Conservation (phyloP, 2,888 invertebrate species). For the Calameuta pallipes region DNA sequence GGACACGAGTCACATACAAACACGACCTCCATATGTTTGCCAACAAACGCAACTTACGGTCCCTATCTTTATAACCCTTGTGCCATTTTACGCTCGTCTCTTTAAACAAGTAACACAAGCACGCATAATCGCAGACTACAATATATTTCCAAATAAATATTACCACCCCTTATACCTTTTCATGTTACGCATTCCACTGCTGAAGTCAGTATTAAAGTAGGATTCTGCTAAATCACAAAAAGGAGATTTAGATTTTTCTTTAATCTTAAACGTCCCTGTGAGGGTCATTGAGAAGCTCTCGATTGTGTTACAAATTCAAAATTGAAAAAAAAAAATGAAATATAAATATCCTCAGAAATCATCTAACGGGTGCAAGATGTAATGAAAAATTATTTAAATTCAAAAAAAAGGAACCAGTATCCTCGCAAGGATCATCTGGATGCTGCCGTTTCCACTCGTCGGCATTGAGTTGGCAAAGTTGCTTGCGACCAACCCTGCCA, state of each 20-base stretch:
- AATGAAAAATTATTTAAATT: not conserved
- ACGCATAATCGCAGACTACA: not conserved
- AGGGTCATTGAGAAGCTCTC: not conserved
- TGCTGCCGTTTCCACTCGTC: conserved; percentile 70
- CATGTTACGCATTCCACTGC: not conserved
- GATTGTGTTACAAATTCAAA: not conserved
- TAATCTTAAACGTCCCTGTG: no score
- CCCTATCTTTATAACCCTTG: conserved; percentile 43
- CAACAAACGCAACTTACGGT: conserved; percentile 38
- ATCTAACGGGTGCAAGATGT: not conserved
- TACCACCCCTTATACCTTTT: not conserved
- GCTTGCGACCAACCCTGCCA: conserved; percentile 71
- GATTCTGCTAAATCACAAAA: not conserved
- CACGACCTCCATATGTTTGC: conserved; percentile 46
- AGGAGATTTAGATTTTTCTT: not conserved
- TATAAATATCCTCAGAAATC: not conserved
- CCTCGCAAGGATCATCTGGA: conserved; percentile 43
- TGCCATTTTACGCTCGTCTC: conserved; percentile 64
- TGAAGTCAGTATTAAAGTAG: not conserved
- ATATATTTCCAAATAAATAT: not conserved
- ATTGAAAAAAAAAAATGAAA: not conserved
- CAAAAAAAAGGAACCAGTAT: not conserved
- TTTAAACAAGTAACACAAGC: conserved; percentile 38
- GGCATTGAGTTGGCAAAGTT: conserved; percentile 48
- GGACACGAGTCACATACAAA: conserved; percentile 33